Base-by-base conservation (phyloP, 2,888 invertebrate genomes). In the Cataglyphis rosenhaueri region DNA sequence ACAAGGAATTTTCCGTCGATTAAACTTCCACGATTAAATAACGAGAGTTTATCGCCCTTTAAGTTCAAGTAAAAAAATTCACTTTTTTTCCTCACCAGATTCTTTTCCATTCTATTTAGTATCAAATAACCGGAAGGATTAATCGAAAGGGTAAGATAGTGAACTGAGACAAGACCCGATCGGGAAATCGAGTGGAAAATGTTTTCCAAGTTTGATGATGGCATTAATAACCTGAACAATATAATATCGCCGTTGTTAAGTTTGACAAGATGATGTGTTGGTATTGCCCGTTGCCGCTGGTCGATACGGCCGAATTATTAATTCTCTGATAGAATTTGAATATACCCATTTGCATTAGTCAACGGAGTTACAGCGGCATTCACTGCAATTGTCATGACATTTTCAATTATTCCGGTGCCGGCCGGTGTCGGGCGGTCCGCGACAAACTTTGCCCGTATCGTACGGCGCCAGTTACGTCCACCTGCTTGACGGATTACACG, bases 381-480 rank as follows among this genome's bases (percentile, higher is more conserved):
- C 78, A 32, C 18, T 35, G 78, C 78, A 79, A 79, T 79, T 71
- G 78, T 79, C 78, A 35, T 79, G 78, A 79, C 78, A 79, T 71
- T 79, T 79, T 71, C 78, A 44, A 79, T 79, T 79, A 79, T 79
- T 79, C 78, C 44, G 32, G 18, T 12, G 32, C 59, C 59, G 59
- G 71, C 44, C 71, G 71, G n/a, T 41, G 41, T 59, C 71, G 78
- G 68, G 57, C 38, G 41, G 44, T 44, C 78, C 73, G 10, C 44
- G 73, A 21, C 59, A 59, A 79, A 79, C 78, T 79, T 79, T 25
- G 71, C 32, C 44, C 73, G 44, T 79, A 79, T 79, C 78, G 78
- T 79, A 44, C 32, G 32, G 35, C 32, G 59, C 78, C 78, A 79
- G 78, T 71, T 79, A 79, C 25, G 35, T 59, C 44, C 73, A 35